Percentiles rank a stretch among this genome's conserved stretches.
Evolutionary conservation across 2,888 invertebrate genomes (phyloP).

Genomic region (Teleogryllus oceanicus): DNA sequence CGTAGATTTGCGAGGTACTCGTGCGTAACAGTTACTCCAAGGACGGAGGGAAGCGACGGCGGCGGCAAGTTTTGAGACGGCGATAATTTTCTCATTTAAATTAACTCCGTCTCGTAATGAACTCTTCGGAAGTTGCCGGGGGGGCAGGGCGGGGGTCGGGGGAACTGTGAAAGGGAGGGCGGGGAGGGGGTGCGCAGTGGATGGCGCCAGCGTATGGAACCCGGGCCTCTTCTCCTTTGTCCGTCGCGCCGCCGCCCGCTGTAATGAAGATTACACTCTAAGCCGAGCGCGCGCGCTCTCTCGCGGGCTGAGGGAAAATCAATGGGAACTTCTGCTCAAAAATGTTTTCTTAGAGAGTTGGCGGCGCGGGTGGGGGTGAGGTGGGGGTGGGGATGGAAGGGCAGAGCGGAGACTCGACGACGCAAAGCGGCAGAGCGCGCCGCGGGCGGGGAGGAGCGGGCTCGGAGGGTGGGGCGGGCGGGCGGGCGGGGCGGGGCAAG

Average conservation of each 20-base stretch:
- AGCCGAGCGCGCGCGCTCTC: neutral
- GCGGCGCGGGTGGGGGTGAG: neutral
- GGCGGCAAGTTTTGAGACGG: neutral
- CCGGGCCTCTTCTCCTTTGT: neutral
- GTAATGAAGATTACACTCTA: neutral
- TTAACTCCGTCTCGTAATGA: slow-evolving; percentile 18
- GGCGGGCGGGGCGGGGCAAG: neutral
- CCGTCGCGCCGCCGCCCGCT: neutral
- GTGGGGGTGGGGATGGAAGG: no score
- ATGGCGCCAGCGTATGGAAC: neutral
- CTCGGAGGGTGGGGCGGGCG: neutral
- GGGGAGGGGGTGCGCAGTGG: neutral
- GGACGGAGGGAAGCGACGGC: neutral
- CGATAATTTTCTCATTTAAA: slow-evolving; percentile 18
- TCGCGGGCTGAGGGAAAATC: neutral
- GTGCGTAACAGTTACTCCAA: neutral
- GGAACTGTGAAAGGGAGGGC: neutral
- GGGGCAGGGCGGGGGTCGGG: neutral
- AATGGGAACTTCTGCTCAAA: slow-evolving; percentile 7
- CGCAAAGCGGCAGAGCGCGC: no score
- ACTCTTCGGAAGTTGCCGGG: neutral
- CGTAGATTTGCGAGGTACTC: slow-evolving; percentile 1
- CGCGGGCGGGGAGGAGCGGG: neutral
- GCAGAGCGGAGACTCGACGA: no score
- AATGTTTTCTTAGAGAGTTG: slow-evolving; percentile 18